Conservation (phyloP, 1,140 invertebrate genomes). For the Pseudobourletiella spinata region DNA sequence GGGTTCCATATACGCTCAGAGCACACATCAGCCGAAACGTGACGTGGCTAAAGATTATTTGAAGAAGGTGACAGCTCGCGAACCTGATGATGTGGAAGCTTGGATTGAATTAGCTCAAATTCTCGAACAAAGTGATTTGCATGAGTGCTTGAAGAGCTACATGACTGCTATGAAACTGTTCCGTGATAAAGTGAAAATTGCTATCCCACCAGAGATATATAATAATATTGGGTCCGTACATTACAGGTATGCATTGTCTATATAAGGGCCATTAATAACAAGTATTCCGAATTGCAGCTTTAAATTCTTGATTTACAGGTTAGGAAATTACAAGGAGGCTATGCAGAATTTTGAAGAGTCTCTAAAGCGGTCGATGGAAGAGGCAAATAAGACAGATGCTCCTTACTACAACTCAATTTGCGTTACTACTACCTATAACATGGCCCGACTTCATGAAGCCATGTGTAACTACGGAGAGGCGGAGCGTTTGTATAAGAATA, state of each 20-base stretch:
- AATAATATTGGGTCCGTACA: slow-evolving; percentile 96
- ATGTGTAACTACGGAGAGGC: slow-evolving; percentile 88
- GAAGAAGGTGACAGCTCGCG: slow-evolving; percentile 90
- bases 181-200: slow-evolving; percentile 83
- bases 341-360: slow-evolving; percentile 79
- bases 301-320: slow-evolving; percentile 41
- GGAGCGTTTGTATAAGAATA: slow-evolving; percentile 95
- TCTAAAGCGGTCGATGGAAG: slow-evolving; percentile 64
- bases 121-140: slow-evolving; percentile 87
- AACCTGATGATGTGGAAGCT: slow-evolving; percentile 96
- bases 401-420: slow-evolving; percentile 94
- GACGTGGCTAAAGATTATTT: slow-evolving; percentile 85
- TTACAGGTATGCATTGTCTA: slow-evolving; percentile 56
- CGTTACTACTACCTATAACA: slow-evolving; percentile 94
- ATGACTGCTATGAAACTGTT: slow-evolving; percentile 86
- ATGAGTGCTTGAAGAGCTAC: slow-evolving; percentile 78
- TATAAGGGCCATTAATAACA: not conserved
- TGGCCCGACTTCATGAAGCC: slow-evolving; percentile 87
- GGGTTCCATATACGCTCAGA: slow-evolving; percentile 91
- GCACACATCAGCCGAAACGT: slow-evolving; percentile 75
- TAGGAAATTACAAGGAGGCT: slow-evolving; percentile 73
- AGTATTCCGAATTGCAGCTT: not conserved
- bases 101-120: slow-evolving; percentile 99
- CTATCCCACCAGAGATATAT: slow-evolving; percentile 94
- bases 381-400: slow-evolving; percentile 70